Conservation (phyloP, 2,113 vertebrate genomes). For the Cettia cetti region DNA sequence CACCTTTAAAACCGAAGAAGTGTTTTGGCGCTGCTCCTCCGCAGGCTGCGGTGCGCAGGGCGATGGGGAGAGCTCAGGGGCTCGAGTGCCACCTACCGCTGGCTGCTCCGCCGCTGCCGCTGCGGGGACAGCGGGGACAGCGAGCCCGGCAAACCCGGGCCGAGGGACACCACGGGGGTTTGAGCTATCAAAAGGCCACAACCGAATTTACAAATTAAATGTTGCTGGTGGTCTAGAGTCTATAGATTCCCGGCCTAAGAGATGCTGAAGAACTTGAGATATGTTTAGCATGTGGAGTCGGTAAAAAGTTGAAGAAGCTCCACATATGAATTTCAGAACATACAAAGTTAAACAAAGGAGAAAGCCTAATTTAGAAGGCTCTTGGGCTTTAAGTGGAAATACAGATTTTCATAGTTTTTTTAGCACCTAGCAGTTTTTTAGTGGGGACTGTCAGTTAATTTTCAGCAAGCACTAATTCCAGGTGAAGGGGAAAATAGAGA, state of each 20-base stretch:
- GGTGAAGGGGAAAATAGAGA: neutral
- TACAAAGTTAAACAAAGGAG: neutral
- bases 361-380: neutral
- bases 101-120: neutral
- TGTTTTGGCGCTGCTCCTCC: neutral
- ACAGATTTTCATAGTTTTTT: neutral
- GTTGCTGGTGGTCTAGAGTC: neutral
- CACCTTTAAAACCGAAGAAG: constrained; percentile 64
- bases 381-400: neutral
- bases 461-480: neutral
- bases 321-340: neutral
- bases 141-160: neutral
- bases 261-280: neutral
- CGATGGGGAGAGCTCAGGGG: constrained; percentile 63
- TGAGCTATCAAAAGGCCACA: neutral
- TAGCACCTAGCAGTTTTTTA: neutral
- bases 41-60: neutral
- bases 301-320: neutral
- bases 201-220: neutral
- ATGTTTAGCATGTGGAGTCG: neutral
- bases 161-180: too few relatives aligned
- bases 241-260: neutral
- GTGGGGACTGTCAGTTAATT: neutral
- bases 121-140: neutral
- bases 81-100: constrained; percentile 79